Conservation (phyloP, 1,140 invertebrate genomes). For the Protaetia brevitarsis region DNA sequence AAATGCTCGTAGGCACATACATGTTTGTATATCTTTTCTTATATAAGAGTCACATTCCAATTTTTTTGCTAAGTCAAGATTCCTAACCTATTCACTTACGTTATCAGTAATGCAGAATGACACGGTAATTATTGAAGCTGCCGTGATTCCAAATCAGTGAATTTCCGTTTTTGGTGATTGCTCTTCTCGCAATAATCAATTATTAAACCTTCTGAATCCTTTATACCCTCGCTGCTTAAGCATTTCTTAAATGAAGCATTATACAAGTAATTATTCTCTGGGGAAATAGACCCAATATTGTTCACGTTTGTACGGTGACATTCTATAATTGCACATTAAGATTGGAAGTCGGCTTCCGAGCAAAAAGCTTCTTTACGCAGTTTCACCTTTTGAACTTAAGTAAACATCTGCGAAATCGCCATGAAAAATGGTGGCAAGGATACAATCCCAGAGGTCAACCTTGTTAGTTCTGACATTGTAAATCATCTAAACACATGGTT, state of each 20-base stretch:
- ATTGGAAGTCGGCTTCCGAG: constrained; percentile 50
- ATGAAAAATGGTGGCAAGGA: constrained; percentile 68
- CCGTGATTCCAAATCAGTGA: constrained; percentile 41
- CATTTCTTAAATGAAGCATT: constrained; percentile 42
- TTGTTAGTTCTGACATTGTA: constrained; percentile 70
- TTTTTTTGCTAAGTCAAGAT: too few species aligned
- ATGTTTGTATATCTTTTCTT: too few species aligned
- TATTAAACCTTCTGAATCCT: constrained; percentile 42
- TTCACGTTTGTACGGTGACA: constrained; percentile 55
- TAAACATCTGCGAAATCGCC: constrained; percentile 68
- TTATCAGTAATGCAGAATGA: too few species aligned
- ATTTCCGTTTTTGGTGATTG: constrained; percentile 43
- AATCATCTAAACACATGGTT: constrained; percentile 76
- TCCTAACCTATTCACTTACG: too few species aligned
- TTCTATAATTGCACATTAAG: constrained; percentile 53
- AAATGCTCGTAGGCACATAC: too few species aligned
- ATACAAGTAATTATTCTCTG: constrained; percentile 40
- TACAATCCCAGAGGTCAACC: constrained; percentile 69
- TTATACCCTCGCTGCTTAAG: constrained; percentile 43
- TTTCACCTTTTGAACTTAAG: constrained; percentile 65
- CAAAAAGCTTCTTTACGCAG: constrained; percentile 75
- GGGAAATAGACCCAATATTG: constrained; percentile 58
- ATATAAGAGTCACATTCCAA: too few species aligned
- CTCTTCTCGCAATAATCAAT: constrained; percentile 39
- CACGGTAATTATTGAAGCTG: too few species aligned